Base-by-base conservation (phyloP, 2,888 invertebrate genomes). In the Caenorhabditis angaria region DNA sequence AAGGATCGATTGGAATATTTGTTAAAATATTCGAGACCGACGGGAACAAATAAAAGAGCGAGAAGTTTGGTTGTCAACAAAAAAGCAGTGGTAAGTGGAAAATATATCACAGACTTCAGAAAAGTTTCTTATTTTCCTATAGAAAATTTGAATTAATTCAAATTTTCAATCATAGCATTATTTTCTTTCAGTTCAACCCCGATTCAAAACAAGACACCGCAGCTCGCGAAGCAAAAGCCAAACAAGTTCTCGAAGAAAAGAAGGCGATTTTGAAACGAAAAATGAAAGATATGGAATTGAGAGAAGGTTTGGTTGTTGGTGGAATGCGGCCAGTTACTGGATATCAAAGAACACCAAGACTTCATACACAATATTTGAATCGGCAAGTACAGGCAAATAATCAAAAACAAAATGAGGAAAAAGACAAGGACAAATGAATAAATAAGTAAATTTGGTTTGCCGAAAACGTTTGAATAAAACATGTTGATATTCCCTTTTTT, bases 11-110 rank as follows among this genome's bases (percentile, higher is more conserved):
- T 75, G 10, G 92, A 92, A 86, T 93, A 95, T 84, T 91, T 96
- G 75, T 91, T 93, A 90, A 92, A 93, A 50, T 99, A 99, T 88
- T 95, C 95, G 35, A 94, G 97, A 88, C 94, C 95, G 0, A 95
- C 83, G 27, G 87, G 87, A 29, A 86, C 84, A 18, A 79, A 87
- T 70, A 87, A 86, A 64, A 70, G 70, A 28, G 72, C 73, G 25
- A 75, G 87, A 41, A 84, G 85, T 57, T 87, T 84, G 68, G 85
- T 87, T 20, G 85, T 87, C 27, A 78, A 66, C 51, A 80, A 77
- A 47, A 78, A 76, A 53, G 61, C 67, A 4, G 28, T 55, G 66
- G 77, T 75, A 28, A 58, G 66, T n/a, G 27, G 14, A 32, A n/a
- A n/a, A n/a, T n/a, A n/a, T n/a, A n/a, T n/a, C n/a, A n/a, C n/a